A percentile compares a stretch with the other conserved stretches of the same genome.
Evolutionary conservation across 2,797 vertebrate species (phyloP).

Genomic region (Mycteria americana): DNA sequence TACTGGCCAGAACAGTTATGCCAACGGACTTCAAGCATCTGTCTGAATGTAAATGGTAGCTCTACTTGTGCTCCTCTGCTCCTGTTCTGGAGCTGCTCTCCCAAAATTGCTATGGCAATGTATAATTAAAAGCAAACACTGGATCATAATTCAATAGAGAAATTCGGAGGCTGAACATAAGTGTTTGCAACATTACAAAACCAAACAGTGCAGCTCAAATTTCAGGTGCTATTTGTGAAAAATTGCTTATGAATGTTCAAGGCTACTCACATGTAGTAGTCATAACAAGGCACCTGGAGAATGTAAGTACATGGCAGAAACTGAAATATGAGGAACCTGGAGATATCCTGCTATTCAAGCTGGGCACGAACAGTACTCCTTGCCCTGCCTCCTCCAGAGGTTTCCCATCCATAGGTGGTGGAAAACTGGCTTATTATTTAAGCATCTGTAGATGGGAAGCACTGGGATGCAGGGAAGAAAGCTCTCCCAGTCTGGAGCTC

Average conservation of each 20-base stretch:
- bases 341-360: background rate
- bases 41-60: background rate
- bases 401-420: background rate
- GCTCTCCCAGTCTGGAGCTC: background rate
- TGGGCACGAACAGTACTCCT: background rate
- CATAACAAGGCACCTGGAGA: background rate
- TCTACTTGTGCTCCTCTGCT: background rate
- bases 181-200: background rate
- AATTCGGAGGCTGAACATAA: background rate
- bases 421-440: background rate
- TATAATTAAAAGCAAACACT: background rate
- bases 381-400: background rate
- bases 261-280: background rate
- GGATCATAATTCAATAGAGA: background rate
- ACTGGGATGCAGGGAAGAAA: background rate
- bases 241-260: background rate
- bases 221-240: background rate
- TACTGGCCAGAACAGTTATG: background rate
- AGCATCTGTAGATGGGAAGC: background rate
- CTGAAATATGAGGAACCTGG: background rate
- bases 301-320: background rate
- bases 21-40: background rate
- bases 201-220: background rate
- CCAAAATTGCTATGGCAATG: background rate
- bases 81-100: background rate